Evolutionary conservation across 2,888 invertebrate genomes (phyloP).

Genomic region (Pollenia angustigena): DNA sequence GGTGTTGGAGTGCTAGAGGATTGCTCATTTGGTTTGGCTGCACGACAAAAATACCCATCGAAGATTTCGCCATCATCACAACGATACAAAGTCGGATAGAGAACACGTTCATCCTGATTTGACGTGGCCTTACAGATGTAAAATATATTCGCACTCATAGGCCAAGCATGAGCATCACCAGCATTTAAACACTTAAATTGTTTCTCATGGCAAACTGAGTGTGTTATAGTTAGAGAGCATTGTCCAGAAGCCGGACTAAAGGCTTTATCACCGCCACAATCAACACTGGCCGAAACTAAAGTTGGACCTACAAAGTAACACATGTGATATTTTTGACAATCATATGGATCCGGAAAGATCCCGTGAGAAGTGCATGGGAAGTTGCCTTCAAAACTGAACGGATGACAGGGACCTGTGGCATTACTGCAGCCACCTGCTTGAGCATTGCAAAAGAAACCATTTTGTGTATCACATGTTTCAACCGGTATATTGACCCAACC

Average conservation of each 20-base stretch:
- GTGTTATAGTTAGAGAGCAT: conserved; percentile 79
- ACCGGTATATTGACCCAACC: conserved; percentile 83
- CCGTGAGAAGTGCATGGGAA: conserved; percentile 83
- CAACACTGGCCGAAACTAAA: conserved; percentile 81
- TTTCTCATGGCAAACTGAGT: conserved; percentile 78
- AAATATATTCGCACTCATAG: conserved; percentile 82
- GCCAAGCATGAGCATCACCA: conserved; percentile 82
- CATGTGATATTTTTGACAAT: conserved; percentile 84
- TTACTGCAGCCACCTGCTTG: conserved; percentile 81
- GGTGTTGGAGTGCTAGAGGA: conserved; percentile 1
- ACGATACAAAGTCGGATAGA: conserved; percentile 83
- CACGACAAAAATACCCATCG: conserved; percentile 75
- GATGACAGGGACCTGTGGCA: conserved; percentile 83
- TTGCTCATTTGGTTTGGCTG: conserved; percentile 2
- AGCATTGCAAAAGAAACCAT: conserved; percentile 82
- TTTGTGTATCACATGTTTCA: conserved; percentile 82
- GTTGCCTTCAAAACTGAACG: conserved; percentile 82
- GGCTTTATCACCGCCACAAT: conserved; percentile 82
- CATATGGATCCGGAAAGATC: conserved; percentile 84
- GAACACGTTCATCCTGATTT: conserved; percentile 79
- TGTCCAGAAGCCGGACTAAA: conserved; percentile 82
- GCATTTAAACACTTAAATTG: conserved; percentile 81
- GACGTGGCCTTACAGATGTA: conserved; percentile 83
- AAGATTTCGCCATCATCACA: conserved; percentile 82
- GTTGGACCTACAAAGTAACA: conserved; percentile 82